Evolutionary conservation across 2,797 vertebrate species (phyloP).

Genomic region (Girardinus metallicus): DNA sequence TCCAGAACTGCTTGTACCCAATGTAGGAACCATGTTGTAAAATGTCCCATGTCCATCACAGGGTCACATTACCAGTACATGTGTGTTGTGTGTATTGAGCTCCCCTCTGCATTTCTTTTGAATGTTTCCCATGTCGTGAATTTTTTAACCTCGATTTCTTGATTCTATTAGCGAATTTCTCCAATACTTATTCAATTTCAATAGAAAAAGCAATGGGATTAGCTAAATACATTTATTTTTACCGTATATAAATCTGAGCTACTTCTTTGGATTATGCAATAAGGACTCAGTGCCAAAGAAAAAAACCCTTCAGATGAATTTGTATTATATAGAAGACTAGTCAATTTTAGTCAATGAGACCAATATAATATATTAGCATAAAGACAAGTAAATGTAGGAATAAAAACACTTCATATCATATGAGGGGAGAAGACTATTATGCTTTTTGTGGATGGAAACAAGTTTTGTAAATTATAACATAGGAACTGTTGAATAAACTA

Average conservation of each 20-base stretch:
- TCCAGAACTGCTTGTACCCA: not conserved
- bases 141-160: not conserved
- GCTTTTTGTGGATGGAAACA: constrained; percentile 35
- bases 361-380: not conserved
- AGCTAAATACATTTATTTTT: not conserved
- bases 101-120: not conserved
- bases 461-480: constrained; percentile 41
- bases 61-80: not conserved
- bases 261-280: not conserved
- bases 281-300: not conserved
- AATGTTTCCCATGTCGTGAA: not conserved
- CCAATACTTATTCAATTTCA: not conserved
- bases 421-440: constrained; percentile 35
- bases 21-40: not conserved
- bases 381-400: constrained; percentile 5
- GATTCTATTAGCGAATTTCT: not conserved
- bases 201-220: not conserved
- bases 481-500: constrained; percentile 51
- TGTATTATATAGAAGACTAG: not conserved
- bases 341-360: not conserved
- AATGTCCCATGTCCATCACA: not conserved
- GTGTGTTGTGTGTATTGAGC: not conserved
- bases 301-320: not conserved
- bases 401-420: constrained; percentile 7
- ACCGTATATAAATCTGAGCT: not conserved